Evolutionary conservation across 2,888 invertebrate genomes (phyloP).

Genomic region (Choristoneura rosaceana): DNA sequence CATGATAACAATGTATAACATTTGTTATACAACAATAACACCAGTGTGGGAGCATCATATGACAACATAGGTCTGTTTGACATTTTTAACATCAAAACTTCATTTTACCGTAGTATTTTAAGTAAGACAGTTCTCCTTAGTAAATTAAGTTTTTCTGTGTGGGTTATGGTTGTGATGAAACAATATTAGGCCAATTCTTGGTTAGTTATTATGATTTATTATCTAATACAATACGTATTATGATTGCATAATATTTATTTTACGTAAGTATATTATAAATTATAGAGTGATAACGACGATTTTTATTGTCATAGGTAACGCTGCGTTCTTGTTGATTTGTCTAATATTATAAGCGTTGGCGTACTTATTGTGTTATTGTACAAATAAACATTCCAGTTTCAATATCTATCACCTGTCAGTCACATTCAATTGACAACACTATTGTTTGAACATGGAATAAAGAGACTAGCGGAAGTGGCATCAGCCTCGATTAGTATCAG

Average conservation of each 20-base stretch:
- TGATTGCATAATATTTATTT: background rate
- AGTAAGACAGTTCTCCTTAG: background rate
- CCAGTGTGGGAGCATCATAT: no score
- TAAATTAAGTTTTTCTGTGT: conserved; percentile 7
- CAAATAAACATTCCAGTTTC: conserved; percentile 29
- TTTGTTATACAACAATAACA: no score
- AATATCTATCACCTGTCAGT: background rate
- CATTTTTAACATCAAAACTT: background rate
- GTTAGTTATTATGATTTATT: conserved; percentile 4
- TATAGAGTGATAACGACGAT: background rate
- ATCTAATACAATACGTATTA: background rate
- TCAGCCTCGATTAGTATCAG: no score
- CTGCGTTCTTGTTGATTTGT: background rate
- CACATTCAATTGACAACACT: background rate
- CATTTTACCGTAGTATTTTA: background rate
- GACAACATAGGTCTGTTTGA: background rate
- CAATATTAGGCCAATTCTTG: background rate
- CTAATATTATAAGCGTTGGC: conserved; percentile 1
- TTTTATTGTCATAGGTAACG: background rate
- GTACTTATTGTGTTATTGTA: conserved; percentile 23
- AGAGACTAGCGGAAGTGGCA: no score
- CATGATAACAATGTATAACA: no score
- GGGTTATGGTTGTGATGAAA: conserved; percentile 34
- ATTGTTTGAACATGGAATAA: background rate
- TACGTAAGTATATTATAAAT: background rate